Evolutionary conservation across 2,888 invertebrate genomes (phyloP), one percentile per base, ranked within the genome.

Genomic region (Anorthoa munda): DNA sequence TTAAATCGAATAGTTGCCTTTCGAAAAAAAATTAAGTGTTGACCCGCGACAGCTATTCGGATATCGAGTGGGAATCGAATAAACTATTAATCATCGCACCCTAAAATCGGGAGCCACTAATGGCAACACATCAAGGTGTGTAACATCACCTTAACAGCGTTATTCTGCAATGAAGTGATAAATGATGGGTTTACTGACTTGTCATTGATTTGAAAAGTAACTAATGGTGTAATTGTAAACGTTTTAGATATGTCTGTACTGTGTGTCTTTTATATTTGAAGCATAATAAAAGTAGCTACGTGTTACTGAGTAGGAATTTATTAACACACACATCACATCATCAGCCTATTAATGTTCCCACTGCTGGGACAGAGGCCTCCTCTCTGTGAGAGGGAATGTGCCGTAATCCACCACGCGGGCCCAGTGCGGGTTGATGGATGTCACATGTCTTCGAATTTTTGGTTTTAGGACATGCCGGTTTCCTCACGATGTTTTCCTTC

Each of bases 31-130:
- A 82, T 80, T 72, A 83, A 84, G 79, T 84, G 83, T 70, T 72
- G 65, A 70, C 69, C 70, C 82, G 72, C 75, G 61, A 66, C 70
- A 72, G 81, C 82, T 80, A 81, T 79, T 87, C 82, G 78, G 84
- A 66, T 48, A 63, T 75, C 81, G 82, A 83, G 78, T 82, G 74
- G 79, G 77, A 83, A 84, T 81, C 74, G 85, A 79, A 69, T 75
- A 72, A 75, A 82, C 86, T 46, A 91, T 90, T 88, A 86, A 89
- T 91, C 89, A 89, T 87, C 72, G 65, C 82, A 83, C 88, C 81
- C 77, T 81, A 79, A 82, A 80, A 74, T 77, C 67, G 67, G 77
- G 60, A 60, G 60, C 71, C 69, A 73, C 74, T 80, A 82, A 79
- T 79, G 75, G 84, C 69, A 66, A 78, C 80, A 82, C 77, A 78